Percentiles rank a stretch among this genome's conserved stretches.
These are phyloP conservation scores for Centroberyx gerrardi DNA, from an alignment of 2,797 vertebrate genomes.

Conservation along the genomic window DNA sequence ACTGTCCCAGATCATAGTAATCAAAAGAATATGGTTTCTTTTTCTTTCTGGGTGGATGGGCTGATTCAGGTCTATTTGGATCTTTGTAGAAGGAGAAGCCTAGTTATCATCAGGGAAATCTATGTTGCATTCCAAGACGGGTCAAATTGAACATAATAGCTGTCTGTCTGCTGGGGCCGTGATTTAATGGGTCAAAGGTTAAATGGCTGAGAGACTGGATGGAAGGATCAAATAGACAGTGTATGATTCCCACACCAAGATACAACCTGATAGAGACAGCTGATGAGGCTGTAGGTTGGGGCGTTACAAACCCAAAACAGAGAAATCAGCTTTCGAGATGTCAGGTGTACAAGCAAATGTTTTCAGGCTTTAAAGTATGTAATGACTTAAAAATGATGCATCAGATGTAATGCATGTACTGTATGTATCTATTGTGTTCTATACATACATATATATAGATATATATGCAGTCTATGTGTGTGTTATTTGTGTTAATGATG, in stretches of 20 bases:
- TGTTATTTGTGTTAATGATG: too few relatives aligned
- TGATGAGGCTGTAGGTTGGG: too few relatives aligned
- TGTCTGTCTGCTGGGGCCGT: constrained; percentile 9
- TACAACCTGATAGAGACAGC: not conserved
- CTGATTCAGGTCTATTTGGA: not conserved
- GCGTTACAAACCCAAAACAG: not conserved
- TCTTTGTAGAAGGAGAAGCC: not conserved
- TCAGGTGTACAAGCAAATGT: not conserved
- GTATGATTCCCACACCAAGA: not conserved
- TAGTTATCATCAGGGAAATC: constrained; percentile 9
- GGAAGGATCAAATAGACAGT: not conserved
- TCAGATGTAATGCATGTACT: too few relatives aligned
- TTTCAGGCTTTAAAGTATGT: too few relatives aligned
- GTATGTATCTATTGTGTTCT: too few relatives aligned
- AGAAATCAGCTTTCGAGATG: not conserved
- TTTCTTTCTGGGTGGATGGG: not conserved
- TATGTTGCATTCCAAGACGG: not conserved
- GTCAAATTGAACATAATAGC: constrained; percentile 17
- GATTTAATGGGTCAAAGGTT: constrained; percentile 36
- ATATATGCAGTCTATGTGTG: too few relatives aligned
- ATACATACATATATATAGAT: too few relatives aligned
- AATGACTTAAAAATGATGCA: too few relatives aligned
- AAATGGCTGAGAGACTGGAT: not conserved
- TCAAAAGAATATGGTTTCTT: not conserved
- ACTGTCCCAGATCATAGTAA: not conserved